Percentiles rank a stretch among this genome's conserved stretches.
Evolutionary conservation across 2,888 invertebrate genomes (phyloP).

Genomic region (Spodoptera littoralis): DNA sequence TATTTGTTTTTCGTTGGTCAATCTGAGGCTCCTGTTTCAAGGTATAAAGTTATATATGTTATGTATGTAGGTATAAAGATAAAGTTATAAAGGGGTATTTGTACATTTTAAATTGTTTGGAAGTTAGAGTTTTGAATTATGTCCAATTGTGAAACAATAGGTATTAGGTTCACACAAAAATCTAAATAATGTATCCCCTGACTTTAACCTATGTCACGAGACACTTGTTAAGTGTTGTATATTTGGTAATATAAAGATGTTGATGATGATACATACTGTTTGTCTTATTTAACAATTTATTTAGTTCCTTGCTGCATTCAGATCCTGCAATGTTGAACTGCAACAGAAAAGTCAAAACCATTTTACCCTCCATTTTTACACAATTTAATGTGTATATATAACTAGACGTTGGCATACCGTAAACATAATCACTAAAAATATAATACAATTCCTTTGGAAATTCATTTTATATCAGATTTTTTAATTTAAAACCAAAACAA

Average conservation of each 20-base stretch:
- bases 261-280: conserved; percentile 5
- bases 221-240: too few species aligned
- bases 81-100: too few species aligned
- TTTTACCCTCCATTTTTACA: neutral
- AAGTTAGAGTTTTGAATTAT: too few species aligned
- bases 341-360: conserved; percentile 1
- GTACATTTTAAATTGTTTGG: too few species aligned
- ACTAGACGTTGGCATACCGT: conserved; percentile 23
- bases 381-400: too few species aligned
- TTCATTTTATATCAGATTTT: conserved; percentile 25
- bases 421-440: conserved; percentile 30
- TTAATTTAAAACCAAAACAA: conserved; percentile 8
- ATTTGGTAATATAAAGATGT: neutral
- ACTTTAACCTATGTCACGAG: too few species aligned
- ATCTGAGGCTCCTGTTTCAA: too few species aligned
- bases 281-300: conserved; percentile 2
- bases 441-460: conserved; percentile 23
- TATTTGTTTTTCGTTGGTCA: neutral
- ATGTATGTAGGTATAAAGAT: too few species aligned
- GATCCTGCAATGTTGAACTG: conserved; percentile 45
- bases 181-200: too few species aligned
- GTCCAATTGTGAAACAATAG: too few species aligned
- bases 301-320: conserved; percentile 39
- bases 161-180: too few species aligned
- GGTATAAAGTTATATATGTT: too few species aligned